Conservation (phyloP, 2,888 invertebrate genomes). For the Acholoe squamosa region DNA sequence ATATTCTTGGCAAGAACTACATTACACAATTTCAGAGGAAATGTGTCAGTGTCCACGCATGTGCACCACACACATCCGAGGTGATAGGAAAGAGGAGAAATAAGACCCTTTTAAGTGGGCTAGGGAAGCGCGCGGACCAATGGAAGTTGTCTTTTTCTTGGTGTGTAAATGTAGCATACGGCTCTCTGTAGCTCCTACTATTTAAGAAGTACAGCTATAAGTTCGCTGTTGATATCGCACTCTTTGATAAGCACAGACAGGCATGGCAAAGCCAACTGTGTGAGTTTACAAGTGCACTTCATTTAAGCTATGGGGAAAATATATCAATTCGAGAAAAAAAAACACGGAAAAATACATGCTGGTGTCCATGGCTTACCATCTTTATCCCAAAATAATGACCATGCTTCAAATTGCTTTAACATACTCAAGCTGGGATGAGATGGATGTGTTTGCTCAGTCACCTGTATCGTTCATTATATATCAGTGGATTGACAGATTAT, state of each 20-base stretch:
- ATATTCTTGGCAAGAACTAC: too few relatives aligned
- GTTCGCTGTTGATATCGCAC: not conserved
- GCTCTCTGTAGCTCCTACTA: not conserved
- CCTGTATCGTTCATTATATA: too few relatives aligned
- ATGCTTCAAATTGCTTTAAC: not conserved
- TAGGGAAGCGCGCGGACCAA: too few relatives aligned
- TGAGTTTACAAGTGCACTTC: not conserved
- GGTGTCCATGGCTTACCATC: not conserved
- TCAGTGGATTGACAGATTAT: too few relatives aligned
- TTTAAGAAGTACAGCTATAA: conserved; percentile 26
- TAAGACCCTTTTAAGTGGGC: too few relatives aligned
- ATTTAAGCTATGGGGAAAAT: too few relatives aligned
- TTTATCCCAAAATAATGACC: not conserved
- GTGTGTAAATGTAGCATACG: conserved; percentile 27
- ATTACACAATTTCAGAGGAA: too few relatives aligned
- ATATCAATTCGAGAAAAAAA: not conserved
- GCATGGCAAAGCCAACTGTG: not conserved
- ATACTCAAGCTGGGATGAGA: not conserved
- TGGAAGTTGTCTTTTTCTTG: too few relatives aligned
- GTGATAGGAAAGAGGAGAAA: too few relatives aligned
- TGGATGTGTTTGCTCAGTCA: not conserved
- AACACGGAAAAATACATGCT: not conserved
- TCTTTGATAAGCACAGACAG: not conserved
- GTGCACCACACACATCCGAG: too few relatives aligned
- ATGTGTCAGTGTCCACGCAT: too few relatives aligned